A percentile compares a stretch with the other conserved stretches of the same genome.
phyloP scores from a whole-genome alignment of 2,113 vertebrate genomes.

The Pollimyrus isidori region DNA sequence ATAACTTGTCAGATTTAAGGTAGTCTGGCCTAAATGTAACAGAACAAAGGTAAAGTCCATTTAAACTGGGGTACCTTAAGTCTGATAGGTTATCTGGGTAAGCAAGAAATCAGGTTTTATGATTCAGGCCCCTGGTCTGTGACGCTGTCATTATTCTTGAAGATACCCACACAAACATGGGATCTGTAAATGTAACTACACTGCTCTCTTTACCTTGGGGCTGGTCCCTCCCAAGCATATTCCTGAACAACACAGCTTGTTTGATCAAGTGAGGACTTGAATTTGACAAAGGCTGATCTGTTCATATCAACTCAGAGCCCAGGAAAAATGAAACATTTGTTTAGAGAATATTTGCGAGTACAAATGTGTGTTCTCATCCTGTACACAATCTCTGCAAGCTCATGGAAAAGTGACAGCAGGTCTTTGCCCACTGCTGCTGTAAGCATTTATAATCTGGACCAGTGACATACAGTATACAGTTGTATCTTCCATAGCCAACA shows the following conservation, averaged over 20 bases:
- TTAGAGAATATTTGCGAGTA: not conserved
- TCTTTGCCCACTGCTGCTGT: not conserved
- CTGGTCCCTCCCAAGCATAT: not conserved
- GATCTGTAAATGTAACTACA: not conserved
- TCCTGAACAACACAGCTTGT: not conserved
- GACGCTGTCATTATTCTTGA: not conserved
- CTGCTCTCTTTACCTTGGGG: no score
- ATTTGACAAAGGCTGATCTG: not conserved
- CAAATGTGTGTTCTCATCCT: not conserved
- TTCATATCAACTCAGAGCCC: not conserved
- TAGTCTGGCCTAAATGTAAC: not conserved
- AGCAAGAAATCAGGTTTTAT: not conserved
- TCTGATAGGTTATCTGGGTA: not conserved
- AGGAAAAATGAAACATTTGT: constrained; percentile 3
- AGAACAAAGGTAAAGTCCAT: not conserved
- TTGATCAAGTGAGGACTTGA: not conserved
- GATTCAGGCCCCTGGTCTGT: not conserved
- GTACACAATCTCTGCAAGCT: not conserved
- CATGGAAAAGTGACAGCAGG: not conserved
- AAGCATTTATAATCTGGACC: not conserved
- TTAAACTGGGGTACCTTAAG: not conserved
- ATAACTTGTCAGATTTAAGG: not conserved
- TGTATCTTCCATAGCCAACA: not conserved
- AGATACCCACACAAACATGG: not conserved
- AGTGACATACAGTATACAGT: not conserved